These are phyloP conservation scores for Formica exsecta DNA, from an alignment of 1,140 invertebrate genomes.

Conservation along the genomic window DNA sequence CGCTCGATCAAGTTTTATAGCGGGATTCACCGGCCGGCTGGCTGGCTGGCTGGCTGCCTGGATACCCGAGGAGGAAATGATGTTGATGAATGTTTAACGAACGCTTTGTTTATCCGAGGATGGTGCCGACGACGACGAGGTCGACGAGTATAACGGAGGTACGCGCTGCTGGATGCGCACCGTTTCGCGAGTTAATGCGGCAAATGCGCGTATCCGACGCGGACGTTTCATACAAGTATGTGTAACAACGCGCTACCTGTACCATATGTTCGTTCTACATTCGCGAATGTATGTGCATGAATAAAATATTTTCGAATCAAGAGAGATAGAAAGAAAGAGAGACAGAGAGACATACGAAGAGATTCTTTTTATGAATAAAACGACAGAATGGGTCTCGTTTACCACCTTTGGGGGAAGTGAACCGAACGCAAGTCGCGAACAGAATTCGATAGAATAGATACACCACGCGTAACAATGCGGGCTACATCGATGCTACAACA, in stretches of 20 bases:
- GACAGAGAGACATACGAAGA: not conserved
- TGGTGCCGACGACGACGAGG: conserved; percentile 14
- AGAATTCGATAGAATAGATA: conserved; percentile 10
- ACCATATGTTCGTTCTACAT: no score
- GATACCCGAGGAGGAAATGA: conserved; percentile 1
- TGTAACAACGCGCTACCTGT: not conserved
- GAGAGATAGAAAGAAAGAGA: not conserved
- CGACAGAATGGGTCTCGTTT: not conserved
- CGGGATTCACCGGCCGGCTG: not conserved
- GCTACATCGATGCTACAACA: conserved; percentile 31
- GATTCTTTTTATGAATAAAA: not conserved
- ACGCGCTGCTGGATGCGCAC: conserved; percentile 1
- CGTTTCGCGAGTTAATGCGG: conserved; percentile 25
- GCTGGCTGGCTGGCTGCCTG: not conserved
- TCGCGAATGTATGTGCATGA: not conserved
- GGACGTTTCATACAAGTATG: not conserved
- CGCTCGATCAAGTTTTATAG: not conserved
- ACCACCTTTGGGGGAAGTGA: not conserved
- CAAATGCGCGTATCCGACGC: not conserved
- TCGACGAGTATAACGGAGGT: not conserved
- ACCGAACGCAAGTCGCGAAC: not conserved
- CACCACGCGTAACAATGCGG: not conserved
- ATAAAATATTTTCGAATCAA: conserved; percentile 20
- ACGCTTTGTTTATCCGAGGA: conserved; percentile 29
- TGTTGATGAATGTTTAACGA: conserved; percentile 34